Conservation (phyloP, 2,113 vertebrate species). For the Phalacrocorax brasilianus region DNA sequence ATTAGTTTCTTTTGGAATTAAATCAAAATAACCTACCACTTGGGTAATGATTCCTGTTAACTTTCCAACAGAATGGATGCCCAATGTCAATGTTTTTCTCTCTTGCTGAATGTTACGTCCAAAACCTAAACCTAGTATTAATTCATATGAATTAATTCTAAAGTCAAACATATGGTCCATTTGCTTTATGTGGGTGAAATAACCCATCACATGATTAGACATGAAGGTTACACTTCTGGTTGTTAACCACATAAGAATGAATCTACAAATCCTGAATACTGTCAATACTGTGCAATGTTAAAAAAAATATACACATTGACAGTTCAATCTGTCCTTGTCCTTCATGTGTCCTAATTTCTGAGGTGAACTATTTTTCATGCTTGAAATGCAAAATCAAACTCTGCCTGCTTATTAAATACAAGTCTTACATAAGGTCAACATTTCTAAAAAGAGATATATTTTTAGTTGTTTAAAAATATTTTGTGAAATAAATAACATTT, state of each 20-base stretch:
- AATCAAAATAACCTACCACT: background rate
- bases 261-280: background rate
- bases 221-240: background rate
- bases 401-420: background rate
- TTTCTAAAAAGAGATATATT: background rate
- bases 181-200: background rate
- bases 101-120: background rate
- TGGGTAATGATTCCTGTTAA: background rate
- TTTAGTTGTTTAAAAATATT: background rate
- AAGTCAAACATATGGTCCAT: background rate
- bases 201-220: background rate
- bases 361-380: background rate
- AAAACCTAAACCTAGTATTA: background rate
- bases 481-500: background rate
- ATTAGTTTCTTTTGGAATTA: background rate
- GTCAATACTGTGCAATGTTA: background rate
- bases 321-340: background rate
- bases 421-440: background rate
- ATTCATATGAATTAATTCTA: background rate
- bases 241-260: background rate
- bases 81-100: background rate
- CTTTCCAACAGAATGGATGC: background rate
- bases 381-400: background rate
- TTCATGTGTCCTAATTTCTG: background rate
- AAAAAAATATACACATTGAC: background rate